phyloP scores from a whole-genome alignment of 2,888 invertebrate species.

The Margaritifera margaritifera region DNA sequence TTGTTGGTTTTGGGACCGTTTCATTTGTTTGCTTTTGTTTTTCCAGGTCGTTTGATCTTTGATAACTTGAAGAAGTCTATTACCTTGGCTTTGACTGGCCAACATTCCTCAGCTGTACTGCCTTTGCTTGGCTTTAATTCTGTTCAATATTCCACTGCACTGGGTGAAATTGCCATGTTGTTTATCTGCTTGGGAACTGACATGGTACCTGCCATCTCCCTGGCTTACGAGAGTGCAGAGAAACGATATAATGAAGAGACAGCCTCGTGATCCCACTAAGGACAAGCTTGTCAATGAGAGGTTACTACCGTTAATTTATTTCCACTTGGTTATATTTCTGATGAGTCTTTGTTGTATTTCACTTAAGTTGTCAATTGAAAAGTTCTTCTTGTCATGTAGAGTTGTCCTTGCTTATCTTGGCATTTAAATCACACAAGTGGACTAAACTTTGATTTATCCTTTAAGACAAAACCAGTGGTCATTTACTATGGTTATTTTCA shows the following conservation, averaged over 20 bases:
- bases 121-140: conserved; percentile 97
- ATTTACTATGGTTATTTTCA: no score
- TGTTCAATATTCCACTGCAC: conserved; percentile 93
- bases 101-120: conserved; percentile 98
- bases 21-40: conserved; percentile 3
- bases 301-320: conserved; percentile 76
- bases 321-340: no score
- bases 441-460: no score
- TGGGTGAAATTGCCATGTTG: conserved; percentile 97
- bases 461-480: no score
- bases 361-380: no score
- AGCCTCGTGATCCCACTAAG: conserved; percentile 88
- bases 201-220: conserved; percentile 95
- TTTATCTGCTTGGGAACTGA: conserved; percentile 99
- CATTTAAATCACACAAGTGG: no score
- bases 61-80: conserved; percentile 99
- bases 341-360: no score
- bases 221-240: conserved; percentile 93
- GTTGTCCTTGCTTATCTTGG: no score
- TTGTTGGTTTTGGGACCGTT: no score
- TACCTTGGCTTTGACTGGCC: conserved; percentile 95
- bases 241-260: conserved; percentile 95
- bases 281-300: conserved; percentile 96
- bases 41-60: conserved; percentile 83
- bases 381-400: no score